A percentile compares a stretch with the other conserved stretches of the same genome.
Evolutionary conservation across 2,113 vertebrate genomes (phyloP).

Genomic region (Mesoclemmys tuberculata): DNA sequence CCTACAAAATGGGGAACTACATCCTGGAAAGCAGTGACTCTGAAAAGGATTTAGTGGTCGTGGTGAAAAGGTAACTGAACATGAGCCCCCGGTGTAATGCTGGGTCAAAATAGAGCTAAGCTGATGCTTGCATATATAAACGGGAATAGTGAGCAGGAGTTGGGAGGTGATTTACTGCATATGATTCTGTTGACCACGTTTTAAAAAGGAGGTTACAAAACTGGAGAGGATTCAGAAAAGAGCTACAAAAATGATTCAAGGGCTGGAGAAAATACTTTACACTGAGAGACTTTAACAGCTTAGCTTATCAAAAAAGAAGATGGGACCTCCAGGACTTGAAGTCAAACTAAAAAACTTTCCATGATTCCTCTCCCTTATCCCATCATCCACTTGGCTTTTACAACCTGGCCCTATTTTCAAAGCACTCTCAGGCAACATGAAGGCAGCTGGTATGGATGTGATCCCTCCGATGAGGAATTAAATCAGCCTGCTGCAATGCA

Average conservation of each 20-base stretch:
- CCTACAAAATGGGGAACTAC: background rate
- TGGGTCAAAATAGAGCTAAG: background rate
- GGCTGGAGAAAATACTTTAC: background rate
- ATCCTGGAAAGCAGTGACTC: background rate
- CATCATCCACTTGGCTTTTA: background rate
- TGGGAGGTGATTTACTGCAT: background rate
- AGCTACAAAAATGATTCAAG: background rate
- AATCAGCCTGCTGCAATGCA: background rate
- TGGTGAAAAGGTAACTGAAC: background rate
- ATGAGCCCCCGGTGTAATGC: background rate
- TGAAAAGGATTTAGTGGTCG: background rate
- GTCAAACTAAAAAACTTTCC: background rate
- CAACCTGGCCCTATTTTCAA: background rate
- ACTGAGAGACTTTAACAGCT: background rate
- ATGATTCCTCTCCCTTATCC: background rate
- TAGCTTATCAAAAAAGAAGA: background rate
- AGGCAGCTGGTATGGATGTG: background rate
- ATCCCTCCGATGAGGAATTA: background rate
- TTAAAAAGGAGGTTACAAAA: background rate
- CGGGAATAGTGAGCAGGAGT: background rate
- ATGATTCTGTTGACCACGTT: background rate
- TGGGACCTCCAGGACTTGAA: background rate
- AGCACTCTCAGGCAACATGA: background rate
- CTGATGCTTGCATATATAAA: background rate
- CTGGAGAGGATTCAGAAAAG: background rate